Conservation (phyloP, 2,888 invertebrate genomes). For the Agriopis aurantiaria region DNA sequence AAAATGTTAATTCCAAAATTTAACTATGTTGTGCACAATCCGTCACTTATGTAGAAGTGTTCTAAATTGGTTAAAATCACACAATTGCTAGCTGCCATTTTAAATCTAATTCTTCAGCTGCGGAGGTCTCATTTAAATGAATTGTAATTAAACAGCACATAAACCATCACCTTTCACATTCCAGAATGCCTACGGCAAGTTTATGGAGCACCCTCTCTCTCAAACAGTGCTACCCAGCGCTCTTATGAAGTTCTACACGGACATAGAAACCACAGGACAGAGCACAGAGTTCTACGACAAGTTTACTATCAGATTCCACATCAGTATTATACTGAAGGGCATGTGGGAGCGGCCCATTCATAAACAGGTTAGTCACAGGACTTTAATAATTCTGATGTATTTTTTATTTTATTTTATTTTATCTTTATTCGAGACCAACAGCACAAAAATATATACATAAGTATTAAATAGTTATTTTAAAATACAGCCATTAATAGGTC, state of each 20-base stretch:
- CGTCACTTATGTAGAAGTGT: too few relatives aligned
- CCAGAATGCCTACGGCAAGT: conserved; percentile 88
- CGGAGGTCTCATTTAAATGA: background rate
- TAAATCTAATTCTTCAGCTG: background rate
- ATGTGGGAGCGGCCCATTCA: conserved; percentile 98
- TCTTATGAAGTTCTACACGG: conserved; percentile 99
- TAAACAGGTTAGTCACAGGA: conserved; percentile 70
- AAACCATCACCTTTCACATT: background rate
- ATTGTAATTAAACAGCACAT: background rate
- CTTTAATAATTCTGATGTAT: too few relatives aligned
- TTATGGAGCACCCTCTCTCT: conserved; percentile 93
- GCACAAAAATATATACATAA: too few relatives aligned
- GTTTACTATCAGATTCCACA: conserved; percentile 99
- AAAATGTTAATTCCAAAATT: too few relatives aligned
- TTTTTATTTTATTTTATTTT: too few relatives aligned
- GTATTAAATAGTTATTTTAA: too few relatives aligned
- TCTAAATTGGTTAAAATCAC: too few relatives aligned
- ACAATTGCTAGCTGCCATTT: background rate
- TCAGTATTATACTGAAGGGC: conserved; percentile 97
- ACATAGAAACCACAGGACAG: conserved; percentile 98
- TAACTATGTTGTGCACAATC: too few relatives aligned
- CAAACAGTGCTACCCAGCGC: conserved; percentile 94
- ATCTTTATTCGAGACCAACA: too few relatives aligned
- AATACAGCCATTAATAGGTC: too few relatives aligned
- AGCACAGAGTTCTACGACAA: conserved; percentile 99